These are phyloP conservation scores for Argentina silus DNA, from an alignment of 2,797 vertebrate genomes.

Conservation along the genomic window DNA sequence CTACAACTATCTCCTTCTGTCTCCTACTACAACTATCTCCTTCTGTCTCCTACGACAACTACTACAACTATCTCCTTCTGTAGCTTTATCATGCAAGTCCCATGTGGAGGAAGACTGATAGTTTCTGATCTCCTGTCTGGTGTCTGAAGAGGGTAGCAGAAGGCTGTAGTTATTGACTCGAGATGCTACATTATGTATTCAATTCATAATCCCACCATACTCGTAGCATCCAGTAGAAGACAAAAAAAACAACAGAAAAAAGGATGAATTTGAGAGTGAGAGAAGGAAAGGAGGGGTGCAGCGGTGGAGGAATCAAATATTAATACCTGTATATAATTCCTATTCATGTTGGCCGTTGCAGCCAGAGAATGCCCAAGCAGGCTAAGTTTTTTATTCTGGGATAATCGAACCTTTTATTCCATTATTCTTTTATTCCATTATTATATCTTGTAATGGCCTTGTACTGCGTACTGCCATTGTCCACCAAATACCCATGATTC, in stretches of 20 bases:
- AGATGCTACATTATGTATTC: constrained; percentile 62
- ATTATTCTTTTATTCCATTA: too few relatives aligned
- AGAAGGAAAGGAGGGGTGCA: constrained; percentile 55
- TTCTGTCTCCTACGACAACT: too few relatives aligned
- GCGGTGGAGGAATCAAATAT: constrained; percentile 66
- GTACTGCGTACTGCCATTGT: background rate
- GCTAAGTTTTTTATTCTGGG: background rate
- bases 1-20: background rate
- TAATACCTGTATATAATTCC: constrained; percentile 51
- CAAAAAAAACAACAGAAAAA: constrained; percentile 2
- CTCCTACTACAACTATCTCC: too few relatives aligned
- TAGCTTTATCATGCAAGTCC: constrained; percentile 19
- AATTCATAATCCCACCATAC: constrained; percentile 28
- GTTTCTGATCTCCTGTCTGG: constrained; percentile 45
- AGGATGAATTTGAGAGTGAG: constrained; percentile 49
- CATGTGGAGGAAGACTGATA: constrained; percentile 15
- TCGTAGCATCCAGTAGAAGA: background rate
- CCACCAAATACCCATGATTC: constrained; percentile 24
- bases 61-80: background rate
- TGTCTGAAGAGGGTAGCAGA: constrained; percentile 6
- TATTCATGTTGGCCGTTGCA: constrained; percentile 48
- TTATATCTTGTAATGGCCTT: background rate
- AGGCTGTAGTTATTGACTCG: constrained; percentile 53
- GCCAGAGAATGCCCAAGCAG: constrained; percentile 20
- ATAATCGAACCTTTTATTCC: constrained; percentile 19